A percentile compares a stretch with the other conserved stretches of the same genome.
Evolutionary conservation across 2,113 vertebrate species (phyloP).

Genomic region (Saccopteryx bilineata): DNA sequence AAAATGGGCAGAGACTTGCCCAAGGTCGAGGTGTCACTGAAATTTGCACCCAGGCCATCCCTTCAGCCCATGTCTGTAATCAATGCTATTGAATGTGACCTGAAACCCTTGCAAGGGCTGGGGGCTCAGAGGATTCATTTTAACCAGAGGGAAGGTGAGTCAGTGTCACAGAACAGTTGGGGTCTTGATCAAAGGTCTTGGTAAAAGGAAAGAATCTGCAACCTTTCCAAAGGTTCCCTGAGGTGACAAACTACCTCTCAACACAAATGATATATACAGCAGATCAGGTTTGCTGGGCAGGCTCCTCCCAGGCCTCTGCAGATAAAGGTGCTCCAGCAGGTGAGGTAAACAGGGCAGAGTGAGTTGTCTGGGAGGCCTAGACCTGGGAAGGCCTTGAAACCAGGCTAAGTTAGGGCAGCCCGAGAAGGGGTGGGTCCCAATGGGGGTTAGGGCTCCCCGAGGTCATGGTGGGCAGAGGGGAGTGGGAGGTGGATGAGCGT

Average conservation of each 20-base stretch:
- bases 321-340: not conserved
- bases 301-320: not conserved
- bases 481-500: not conserved
- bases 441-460: not conserved
- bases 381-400: not conserved
- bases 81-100: not conserved
- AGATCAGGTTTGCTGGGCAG: not conserved
- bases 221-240: not conserved
- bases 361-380: not conserved
- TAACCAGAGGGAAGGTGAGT: slow-evolving; percentile 14
- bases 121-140: not conserved
- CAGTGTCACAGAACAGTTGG: not conserved
- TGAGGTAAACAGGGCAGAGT: not conserved
- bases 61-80: not conserved
- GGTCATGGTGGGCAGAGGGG: not conserved
- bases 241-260: not conserved
- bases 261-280: not conserved
- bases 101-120: not conserved
- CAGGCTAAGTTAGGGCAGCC: not conserved
- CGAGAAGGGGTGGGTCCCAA: not conserved
- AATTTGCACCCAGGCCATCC: not conserved
- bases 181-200: not conserved
- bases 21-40: not conserved
- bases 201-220: slow-evolving; percentile 15
- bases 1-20: not conserved